Evolutionary conservation across 2,113 vertebrate species (phyloP).

Genomic region (Pterocles orientalis): DNA sequence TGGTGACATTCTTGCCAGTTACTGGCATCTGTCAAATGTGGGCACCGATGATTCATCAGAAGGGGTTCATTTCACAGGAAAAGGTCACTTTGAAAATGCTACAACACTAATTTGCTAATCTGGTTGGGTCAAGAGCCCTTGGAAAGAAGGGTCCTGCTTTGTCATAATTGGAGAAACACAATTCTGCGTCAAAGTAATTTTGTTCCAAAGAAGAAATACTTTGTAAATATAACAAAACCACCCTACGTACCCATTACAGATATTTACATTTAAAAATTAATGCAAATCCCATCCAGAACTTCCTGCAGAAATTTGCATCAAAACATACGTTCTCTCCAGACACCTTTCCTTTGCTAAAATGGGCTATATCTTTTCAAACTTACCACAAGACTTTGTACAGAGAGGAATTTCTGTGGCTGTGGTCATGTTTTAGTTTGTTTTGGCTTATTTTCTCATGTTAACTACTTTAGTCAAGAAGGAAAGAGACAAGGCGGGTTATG

Average conservation of each 20-base stretch:
- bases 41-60: not conserved
- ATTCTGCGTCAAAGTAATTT: not conserved
- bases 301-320: not conserved
- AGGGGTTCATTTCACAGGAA: not conserved
- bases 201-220: not conserved
- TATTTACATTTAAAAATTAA: not conserved
- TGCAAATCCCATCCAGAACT: not conserved
- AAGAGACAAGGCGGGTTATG: not conserved
- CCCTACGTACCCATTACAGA: accelerated
- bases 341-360: not conserved
- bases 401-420: not conserved
- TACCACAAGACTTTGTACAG: not conserved
- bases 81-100: not conserved
- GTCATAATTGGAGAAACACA: not conserved
- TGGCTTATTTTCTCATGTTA: not conserved
- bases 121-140: not conserved
- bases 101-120: not conserved
- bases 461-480: not conserved
- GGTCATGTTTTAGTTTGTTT: not conserved
- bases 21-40: not conserved
- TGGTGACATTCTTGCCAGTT: not conserved
- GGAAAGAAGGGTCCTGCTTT: not conserved
- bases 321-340: not conserved
- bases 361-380: not conserved
- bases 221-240: not conserved